Evolutionary conservation across 2,113 vertebrate genomes (phyloP), one percentile per base, ranked within the genome.

Genomic region (Apistogramma diplotaenia): DNA sequence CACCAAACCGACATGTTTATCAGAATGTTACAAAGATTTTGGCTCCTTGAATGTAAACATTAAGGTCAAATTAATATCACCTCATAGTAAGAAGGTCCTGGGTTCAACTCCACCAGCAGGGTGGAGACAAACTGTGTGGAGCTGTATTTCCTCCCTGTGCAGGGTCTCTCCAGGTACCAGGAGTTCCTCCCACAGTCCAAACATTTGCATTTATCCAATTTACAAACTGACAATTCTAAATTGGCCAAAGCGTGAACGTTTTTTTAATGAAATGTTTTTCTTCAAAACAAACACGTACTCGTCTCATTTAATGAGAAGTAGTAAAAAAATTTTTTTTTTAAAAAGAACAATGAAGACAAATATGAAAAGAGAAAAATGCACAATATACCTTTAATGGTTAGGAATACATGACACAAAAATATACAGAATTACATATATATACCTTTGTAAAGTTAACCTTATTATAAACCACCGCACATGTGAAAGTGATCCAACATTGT

Each of bases 311-410:
- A n/a, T n/a, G n/a, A n/a, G n/a, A n/a, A n/a, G n/a, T n/a, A n/a
- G n/a, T n/a, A n/a, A n/a, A n/a, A n/a, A 59, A 37, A 33, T n/a
- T 2, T 1, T 77, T 85, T 61, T 81, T 40, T 85, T 83, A 0
- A 46, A 82, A 61, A 72, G 5, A n/a, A 43, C 37, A 23, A 8
- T 54, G 5, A 29, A 13, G 25, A 46, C 43, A 27, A 10, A 29
- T 35, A 61, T 61, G 23, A 82, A 33, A 19, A 40, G 16, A 43
- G 18, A 25, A 6, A 40, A 29, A 71, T 16, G 76, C 53, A 57
- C 29, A 27, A 33, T 7, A 40, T 23, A 40, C 27, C 27, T 16
- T 51, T 60, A 21, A 29, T 70, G 51, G 27, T 40, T 59, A 65
- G 31, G 8, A 43, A 40, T 56, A 74, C 49, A 18, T 51, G 23